Evolutionary conservation across 2,888 invertebrate genomes (phyloP), one percentile per base, ranked within the genome.

Genomic region (Cyclophora albipunctata): DNA sequence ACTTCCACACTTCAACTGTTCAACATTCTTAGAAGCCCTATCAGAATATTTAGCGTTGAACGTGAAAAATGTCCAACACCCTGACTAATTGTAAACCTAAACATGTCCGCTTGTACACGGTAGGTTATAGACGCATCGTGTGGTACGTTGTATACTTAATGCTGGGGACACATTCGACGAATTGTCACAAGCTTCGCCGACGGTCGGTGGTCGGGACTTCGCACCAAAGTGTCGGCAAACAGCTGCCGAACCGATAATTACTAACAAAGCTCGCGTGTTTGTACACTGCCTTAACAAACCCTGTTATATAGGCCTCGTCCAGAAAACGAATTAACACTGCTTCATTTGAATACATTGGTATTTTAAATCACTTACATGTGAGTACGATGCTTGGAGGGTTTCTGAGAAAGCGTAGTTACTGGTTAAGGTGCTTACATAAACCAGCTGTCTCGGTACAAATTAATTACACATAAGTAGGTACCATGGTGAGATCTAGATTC

Each of bases 121-220:
- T 61, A 63, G 66, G 37, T 37, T 20, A 37, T 5, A 37, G 37
- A 37, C 4, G 5, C 37, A 5, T 5, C 67, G 64, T 71, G 47
- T 60, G 52, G 49, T 58, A 64, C 55, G 71, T 72, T 37, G 37
- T 37, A 37, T 37, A 37, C 37, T 37, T 37, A 60, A 59, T 63
- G 69, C 64, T 59, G 68, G 64, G 64, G 73, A 67, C 62, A 67
- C 69, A 70, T 85, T 85, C 85, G 85, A 57, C 84, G 85, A 86
- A 86, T 67, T 76, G 79, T 78, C 79, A 73, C 73, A 67, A 20
- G 20, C 20, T 20, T 20, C 20, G 67, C 63, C 71, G 75, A 60
- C 73, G 74, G 76, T 69, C 85, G 88, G 87, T 86, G 88, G 88
- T 88, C 88, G 88, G 74, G 80, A 79, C 80, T 86, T 88, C 84